Evolutionary conservation across 2,113 vertebrate genomes (phyloP).

Genomic region (Tiliqua scincoides): DNA sequence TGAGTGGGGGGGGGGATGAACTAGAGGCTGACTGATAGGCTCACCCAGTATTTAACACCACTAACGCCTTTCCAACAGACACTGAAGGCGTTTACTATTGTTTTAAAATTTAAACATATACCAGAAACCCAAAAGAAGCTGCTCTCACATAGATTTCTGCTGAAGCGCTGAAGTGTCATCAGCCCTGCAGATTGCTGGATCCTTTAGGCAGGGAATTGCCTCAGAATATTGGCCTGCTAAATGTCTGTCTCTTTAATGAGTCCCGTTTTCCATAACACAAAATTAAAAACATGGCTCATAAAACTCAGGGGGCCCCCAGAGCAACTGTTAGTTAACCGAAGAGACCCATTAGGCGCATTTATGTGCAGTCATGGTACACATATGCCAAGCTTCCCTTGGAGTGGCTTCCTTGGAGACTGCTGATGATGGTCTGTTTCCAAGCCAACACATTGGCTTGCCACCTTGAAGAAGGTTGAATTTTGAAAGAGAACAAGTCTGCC

Average conservation of each 20-base stretch:
- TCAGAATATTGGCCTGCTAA: conserved; percentile 11
- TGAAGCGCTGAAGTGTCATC: not conserved
- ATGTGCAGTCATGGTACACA: not conserved
- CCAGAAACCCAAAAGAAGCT: not conserved
- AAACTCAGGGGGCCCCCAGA: conserved; percentile 32
- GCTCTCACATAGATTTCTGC: not conserved
- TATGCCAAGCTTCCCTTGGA: conserved; percentile 19
- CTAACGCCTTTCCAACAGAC: conserved; percentile 16
- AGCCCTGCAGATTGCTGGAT: conserved; percentile 1
- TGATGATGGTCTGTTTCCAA: not conserved
- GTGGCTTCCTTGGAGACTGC: conserved; percentile 14
- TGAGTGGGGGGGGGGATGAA: conserved; percentile 17
- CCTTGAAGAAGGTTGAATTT: not conserved
- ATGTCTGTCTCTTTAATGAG: conserved; percentile 37
- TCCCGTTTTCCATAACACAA: conserved; percentile 30
- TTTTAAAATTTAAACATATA: not conserved
- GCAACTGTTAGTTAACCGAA: conserved; percentile 17
- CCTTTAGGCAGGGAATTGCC: conserved; percentile 20
- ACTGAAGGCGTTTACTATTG: conserved; percentile 3
- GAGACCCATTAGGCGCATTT: conserved; percentile 20
- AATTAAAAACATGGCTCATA: not conserved
- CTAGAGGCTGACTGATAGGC: not conserved
- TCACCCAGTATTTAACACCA: conserved; percentile 33
- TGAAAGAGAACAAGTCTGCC: not conserved
- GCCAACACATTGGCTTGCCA: not conserved